Percentiles rank a stretch among this genome's conserved stretches.
Conservation (phyloP, 2,888 invertebrate species). For the Galerucella pusilla region DNA sequence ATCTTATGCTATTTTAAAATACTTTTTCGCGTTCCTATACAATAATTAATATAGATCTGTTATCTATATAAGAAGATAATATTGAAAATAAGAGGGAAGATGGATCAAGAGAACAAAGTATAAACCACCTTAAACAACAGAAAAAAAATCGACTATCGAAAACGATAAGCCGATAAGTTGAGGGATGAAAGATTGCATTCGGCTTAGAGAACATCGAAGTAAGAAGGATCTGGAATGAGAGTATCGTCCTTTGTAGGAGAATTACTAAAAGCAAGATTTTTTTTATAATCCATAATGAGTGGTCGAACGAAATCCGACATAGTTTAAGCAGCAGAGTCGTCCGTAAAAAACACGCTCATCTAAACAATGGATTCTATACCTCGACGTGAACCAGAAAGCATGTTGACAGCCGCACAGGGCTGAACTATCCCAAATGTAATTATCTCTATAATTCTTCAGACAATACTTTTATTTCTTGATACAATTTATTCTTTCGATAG, state of each 20-base stretch:
- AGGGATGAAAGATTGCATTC: constrained; percentile 33
- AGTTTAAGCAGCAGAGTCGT: constrained; percentile 43
- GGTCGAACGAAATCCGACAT: constrained; percentile 51
- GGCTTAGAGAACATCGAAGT: constrained; percentile 34
- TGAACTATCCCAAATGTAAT: constrained; percentile 1
- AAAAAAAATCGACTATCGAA: constrained; percentile 19
- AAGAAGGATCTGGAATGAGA: constrained; percentile 41
- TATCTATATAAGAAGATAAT: not conserved
- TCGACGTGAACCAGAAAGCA: constrained; percentile 48
- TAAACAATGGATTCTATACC: constrained; percentile 55
- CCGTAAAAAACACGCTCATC: constrained; percentile 55
- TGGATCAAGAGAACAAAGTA: constrained; percentile 3
- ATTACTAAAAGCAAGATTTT: constrained; percentile 51
- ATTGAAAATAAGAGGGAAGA: not conserved
- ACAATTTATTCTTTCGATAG: no score
- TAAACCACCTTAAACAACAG: constrained; percentile 10
- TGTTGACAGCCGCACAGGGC: constrained; percentile 47
- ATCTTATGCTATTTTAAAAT: not conserved
- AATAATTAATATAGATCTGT: not conserved
- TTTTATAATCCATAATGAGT: constrained; percentile 56
- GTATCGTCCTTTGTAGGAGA: constrained; percentile 49
- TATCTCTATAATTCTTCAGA: no score
- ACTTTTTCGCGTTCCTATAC: not conserved
- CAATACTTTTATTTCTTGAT: no score
- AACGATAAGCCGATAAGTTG: constrained; percentile 16